Evolutionary conservation across 2,888 invertebrate species (phyloP).

Genomic region (Drosophila demipolita): DNA sequence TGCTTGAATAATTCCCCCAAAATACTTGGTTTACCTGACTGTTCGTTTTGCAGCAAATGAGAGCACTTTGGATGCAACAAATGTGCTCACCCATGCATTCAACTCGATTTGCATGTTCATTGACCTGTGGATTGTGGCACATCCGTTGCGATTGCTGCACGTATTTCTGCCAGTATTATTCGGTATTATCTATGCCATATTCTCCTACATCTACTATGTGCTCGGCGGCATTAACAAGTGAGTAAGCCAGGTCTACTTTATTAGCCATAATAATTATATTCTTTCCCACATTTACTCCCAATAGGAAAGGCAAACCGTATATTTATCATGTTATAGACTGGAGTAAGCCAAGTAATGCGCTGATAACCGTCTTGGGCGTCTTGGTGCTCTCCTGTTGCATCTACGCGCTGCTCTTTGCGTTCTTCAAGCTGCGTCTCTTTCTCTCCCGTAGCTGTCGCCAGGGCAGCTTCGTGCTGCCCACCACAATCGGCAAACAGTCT

Average conservation of each 20-base stretch:
- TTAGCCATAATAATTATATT: not conserved
- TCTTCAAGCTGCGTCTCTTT: constrained; percentile 82
- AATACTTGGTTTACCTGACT: not conserved
- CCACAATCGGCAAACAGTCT: constrained; percentile 48
- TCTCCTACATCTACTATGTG: constrained; percentile 87
- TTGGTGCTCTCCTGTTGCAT: constrained; percentile 79
- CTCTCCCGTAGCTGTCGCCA: constrained; percentile 75
- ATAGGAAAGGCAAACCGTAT: constrained; percentile 87
- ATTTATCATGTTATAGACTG: constrained; percentile 92
- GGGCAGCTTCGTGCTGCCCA: constrained; percentile 76
- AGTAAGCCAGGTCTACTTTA: constrained; percentile 38
- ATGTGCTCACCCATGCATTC: constrained; percentile 90
- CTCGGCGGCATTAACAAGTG: constrained; percentile 88
- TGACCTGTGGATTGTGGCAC: constrained; percentile 90
- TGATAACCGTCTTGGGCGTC: constrained; percentile 78
- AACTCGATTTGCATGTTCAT: constrained; percentile 91
- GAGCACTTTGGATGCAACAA: constrained; percentile 85
- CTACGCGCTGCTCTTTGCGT: constrained; percentile 79
- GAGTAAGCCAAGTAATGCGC: constrained; percentile 87
- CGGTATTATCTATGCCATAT: constrained; percentile 86
- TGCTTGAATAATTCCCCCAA: not conserved
- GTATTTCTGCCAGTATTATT: constrained; percentile 88
- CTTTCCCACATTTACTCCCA: not conserved
- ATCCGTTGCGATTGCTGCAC: constrained; percentile 89
- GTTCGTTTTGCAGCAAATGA: constrained; percentile 83